These are phyloP conservation scores for Nyleta sp. DNA, from an alignment of 2,888 invertebrate species.

Conservation along the genomic window DNA sequence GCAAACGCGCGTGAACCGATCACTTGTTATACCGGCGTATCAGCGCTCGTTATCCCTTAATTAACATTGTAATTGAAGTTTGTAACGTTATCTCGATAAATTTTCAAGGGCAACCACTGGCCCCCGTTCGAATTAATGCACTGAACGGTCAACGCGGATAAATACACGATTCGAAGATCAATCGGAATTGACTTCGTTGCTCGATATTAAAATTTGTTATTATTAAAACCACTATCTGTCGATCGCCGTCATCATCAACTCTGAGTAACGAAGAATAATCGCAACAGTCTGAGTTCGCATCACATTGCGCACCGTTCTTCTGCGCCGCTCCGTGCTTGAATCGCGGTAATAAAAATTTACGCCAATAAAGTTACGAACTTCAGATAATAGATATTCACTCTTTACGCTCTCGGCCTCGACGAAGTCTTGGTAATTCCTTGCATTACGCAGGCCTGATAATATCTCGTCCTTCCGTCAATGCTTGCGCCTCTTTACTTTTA, in stretches of 20 bases:
- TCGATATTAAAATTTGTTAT: slow-evolving; percentile 57
- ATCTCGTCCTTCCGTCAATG: no score
- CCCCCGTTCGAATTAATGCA: slow-evolving; percentile 44
- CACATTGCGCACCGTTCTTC: slow-evolving; percentile 38
- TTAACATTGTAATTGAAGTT: slow-evolving; percentile 58
- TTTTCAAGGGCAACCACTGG: slow-evolving; percentile 32
- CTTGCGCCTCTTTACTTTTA: slow-evolving; percentile 2
- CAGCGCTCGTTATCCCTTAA: slow-evolving; percentile 40
- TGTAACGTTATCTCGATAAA: slow-evolving; percentile 62
- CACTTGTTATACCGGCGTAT: slow-evolving; percentile 25
- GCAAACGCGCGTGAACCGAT: slow-evolving; percentile 33
- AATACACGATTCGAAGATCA: slow-evolving; percentile 52
- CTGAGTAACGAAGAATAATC: slow-evolving; percentile 60
- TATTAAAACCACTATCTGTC: slow-evolving; percentile 56
- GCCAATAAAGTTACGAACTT: slow-evolving; percentile 64
- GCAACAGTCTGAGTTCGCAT: slow-evolving; percentile 61
- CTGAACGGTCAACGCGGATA: slow-evolving; percentile 55
- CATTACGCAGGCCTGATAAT: not conserved
- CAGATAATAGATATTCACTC: slow-evolving; percentile 47
- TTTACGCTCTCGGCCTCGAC: not conserved
- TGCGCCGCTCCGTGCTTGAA: not conserved
- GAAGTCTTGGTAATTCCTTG: not conserved
- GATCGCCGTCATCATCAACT: slow-evolving; percentile 54
- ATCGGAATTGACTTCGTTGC: slow-evolving; percentile 54
- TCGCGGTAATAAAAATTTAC: slow-evolving; percentile 57